These are phyloP conservation scores for Eristalis arbustorum DNA, from an alignment of 2,888 invertebrate genomes.

Conservation along the genomic window DNA sequence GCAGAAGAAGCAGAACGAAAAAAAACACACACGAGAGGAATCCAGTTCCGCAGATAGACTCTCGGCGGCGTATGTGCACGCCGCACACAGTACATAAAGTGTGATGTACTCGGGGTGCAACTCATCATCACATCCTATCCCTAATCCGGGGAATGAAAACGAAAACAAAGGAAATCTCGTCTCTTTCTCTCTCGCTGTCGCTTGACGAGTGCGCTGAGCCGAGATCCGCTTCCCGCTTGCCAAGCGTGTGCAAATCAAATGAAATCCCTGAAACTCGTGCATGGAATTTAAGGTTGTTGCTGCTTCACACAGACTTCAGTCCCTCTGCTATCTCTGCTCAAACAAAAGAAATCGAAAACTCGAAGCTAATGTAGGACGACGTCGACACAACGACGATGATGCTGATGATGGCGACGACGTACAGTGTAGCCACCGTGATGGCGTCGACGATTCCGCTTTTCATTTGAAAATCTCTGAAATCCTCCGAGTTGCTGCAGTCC, in stretches of 20 bases:
- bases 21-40: neutral
- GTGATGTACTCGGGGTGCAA: slow-evolving; percentile 66
- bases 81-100: slow-evolving; percentile 47
- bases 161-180: slow-evolving; percentile 64
- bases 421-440: neutral
- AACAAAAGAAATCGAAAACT: slow-evolving; percentile 60
- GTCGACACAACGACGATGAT: neutral
- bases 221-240: slow-evolving; percentile 61
- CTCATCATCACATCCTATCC: slow-evolving; percentile 56
- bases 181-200: no score
- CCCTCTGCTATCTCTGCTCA: slow-evolving; percentile 1
- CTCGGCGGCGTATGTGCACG: neutral
- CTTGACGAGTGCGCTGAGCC: slow-evolving; percentile 51
- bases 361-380: slow-evolving; percentile 43
- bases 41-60: slow-evolving; percentile 26
- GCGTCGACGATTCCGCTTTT: slow-evolving; percentile 16
- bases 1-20: slow-evolving; percentile 26
- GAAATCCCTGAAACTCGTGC: slow-evolving; percentile 1
- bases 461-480: slow-evolving; percentile 30
- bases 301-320: neutral
- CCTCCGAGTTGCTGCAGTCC: slow-evolving; percentile 15
- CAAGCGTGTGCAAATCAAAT: slow-evolving; percentile 62
- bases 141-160: slow-evolving; percentile 63
- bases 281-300: neutral
- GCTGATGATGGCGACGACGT: no score